Evolutionary conservation across 1,140 invertebrate genomes (phyloP), one percentile per base, ranked within the genome.

Genomic region (Lucilia cuprina): DNA sequence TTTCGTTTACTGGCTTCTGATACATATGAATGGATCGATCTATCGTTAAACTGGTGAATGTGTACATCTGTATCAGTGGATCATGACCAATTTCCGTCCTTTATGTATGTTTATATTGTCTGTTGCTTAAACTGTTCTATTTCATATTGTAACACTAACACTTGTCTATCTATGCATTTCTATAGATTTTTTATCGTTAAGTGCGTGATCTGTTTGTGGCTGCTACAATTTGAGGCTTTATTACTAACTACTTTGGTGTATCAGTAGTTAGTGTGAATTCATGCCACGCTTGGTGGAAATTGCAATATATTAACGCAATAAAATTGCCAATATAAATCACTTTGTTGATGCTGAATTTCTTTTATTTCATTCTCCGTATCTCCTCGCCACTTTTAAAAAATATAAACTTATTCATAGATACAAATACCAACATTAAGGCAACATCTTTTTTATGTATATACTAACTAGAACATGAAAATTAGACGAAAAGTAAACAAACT

Each of bases 301-400:
- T 74, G 83, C 60, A 78, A 84, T 84, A 77, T 65, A 84, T 65
- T 84, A 84, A 80, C 30, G 77, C 83, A 84, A 41, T 60, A 80
- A 80, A 84, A 84, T 84, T 84, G 55, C 83, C 34, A 82, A 65
- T 84, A 84, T 84, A 84, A 84, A 84, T 84, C 83, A 84, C 83
- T 78, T 47, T 60, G 83, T 41, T 74, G 17, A 49, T 49, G 77
- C n/a, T 70, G 21, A 60, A 60, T 60, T 60, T 60, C 55, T 60
- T 70, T 70, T 70, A 19, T 70, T 70, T 70, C 21, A 25, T 25
- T 25, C 7, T 21, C n/a, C n/a, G 25, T 21, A 70, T 70, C 65
- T 70, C n/a, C n/a, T 21, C n/a, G 25, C 65, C 65, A 70, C 19
- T 70, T 70, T 70, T 70, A 2, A 70, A 25, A 70, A 12, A 25